Evolutionary conservation across 2,888 invertebrate species (phyloP), one percentile per base, ranked within the genome.

Genomic region (Xestia rhomboidea): DNA sequence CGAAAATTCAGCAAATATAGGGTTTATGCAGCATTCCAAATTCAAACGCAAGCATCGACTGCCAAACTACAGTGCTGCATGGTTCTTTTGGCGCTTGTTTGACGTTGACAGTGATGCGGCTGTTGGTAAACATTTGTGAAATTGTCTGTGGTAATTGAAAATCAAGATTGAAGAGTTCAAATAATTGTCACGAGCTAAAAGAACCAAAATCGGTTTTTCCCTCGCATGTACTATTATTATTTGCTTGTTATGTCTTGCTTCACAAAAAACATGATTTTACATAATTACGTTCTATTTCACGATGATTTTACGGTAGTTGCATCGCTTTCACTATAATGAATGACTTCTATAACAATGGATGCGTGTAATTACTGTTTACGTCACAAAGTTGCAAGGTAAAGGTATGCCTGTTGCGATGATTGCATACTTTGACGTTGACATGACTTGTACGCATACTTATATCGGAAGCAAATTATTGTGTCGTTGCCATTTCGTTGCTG

Each of bases 311-410:
- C 75, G 74, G 69, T 63, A 67, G 69, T 67, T 57, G 13, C 30
- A 68, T 67, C 63, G 76, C 84, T 87, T 87, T 87, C 85, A 77
- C 82, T 60, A 30, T 82, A 81, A 81, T 79, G 62, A 73, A 73
- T 38, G 76, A 68, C 64, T 73, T 62, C 44, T 77, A 64, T 73
- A 74, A 87, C 77, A 87, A 87, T 80, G 70, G 68, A 77, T 66
- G 77, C 76, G 77, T 68, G 76, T 81, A 81, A 87, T 83, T 57
- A 63, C 21, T 13, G 24, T 7, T 84, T 78, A 77, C 74, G 70
- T 83, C 76, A 87, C 73, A 80, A 71, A 64, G 73, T 80, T 80
- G 57, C 71, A 57, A 71, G 71, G 38, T 8, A n/a, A n/a, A 8
- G 34, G 27, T 69, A 57, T 75, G 60, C 64, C 69, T 68, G 60